Evolutionary conservation across 2,888 invertebrate species (phyloP).

Genomic region (Dynastes hyllus): DNA sequence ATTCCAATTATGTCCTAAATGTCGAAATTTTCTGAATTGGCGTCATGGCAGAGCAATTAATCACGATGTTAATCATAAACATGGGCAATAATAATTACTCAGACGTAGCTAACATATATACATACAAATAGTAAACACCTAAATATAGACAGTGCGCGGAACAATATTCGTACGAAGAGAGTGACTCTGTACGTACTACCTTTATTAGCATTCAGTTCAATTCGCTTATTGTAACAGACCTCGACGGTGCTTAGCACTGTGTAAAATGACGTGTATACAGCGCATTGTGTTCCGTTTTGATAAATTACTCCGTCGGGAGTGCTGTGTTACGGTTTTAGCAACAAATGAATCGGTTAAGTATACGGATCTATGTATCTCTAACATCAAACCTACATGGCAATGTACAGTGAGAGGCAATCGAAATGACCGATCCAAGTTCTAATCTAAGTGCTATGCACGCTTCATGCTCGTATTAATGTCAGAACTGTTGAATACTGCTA

Average conservation of each 20-base stretch:
- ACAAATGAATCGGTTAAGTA: conserved; percentile 40
- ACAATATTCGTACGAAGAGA: not conserved
- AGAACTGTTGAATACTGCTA: too few relatives aligned
- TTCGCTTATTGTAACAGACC: conserved; percentile 31
- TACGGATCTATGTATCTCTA: conserved; percentile 10
- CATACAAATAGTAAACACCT: conserved; percentile 6
- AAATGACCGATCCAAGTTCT: too few relatives aligned
- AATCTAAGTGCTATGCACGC: too few relatives aligned
- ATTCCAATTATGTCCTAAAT: not conserved
- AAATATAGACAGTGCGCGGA: not conserved
- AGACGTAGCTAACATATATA: not conserved
- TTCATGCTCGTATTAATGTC: too few relatives aligned
- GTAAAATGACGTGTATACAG: conserved; percentile 7
- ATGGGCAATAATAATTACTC: not conserved
- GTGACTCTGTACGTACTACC: not conserved
- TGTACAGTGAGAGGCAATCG: too few relatives aligned
- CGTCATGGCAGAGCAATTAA: conserved; percentile 4
- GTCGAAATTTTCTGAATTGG: not conserved
- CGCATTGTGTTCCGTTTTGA: conserved; percentile 40
- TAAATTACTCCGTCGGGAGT: conserved; percentile 43
- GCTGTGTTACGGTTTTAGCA: conserved; percentile 23
- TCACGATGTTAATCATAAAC: conserved; percentile 25
- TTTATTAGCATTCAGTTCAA: conserved; percentile 26
- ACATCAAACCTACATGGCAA: too few relatives aligned
- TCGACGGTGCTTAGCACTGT: not conserved